phyloP scores from a whole-genome alignment of 2,888 invertebrate species.

The Tryphoninae sp. region DNA sequence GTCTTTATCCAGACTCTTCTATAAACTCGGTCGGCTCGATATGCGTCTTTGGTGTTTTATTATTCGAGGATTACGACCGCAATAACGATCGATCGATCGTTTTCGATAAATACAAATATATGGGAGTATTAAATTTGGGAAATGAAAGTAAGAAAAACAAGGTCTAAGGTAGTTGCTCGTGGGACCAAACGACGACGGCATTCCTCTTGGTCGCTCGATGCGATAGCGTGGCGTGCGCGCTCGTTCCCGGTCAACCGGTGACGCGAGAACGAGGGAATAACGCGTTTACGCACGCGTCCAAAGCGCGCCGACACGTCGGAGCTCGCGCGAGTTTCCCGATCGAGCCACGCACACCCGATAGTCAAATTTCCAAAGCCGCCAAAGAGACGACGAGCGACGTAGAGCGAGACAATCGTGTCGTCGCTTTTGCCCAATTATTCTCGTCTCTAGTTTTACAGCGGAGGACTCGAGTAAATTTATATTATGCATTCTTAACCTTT shows the following conservation, averaged over 20 bases:
- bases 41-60: not conserved
- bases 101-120: not conserved
- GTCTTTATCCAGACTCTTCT: not conserved
- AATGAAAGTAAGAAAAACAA: not conserved
- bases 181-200: conserved; percentile 25
- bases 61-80: not conserved
- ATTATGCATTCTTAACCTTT: not conserved
- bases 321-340: conserved; percentile 22
- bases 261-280: not conserved
- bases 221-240: no score
- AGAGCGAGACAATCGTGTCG: not conserved
- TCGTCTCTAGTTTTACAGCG: not conserved
- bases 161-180: not conserved
- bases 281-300: not conserved
- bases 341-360: not conserved
- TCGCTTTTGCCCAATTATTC: not conserved
- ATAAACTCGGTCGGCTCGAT: not conserved
- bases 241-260: not conserved
- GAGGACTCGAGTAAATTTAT: conserved; percentile 5
- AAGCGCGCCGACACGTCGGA: not conserved
- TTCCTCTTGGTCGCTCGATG: conserved; percentile 18
- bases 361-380: conserved; percentile 7
- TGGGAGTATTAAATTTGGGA: not conserved
- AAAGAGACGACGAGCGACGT: not conserved
- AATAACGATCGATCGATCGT: not conserved